Evolutionary conservation across 2,888 invertebrate genomes (phyloP), one percentile per base, ranked within the genome.

Genomic region (Podabrus alpinus): DNA sequence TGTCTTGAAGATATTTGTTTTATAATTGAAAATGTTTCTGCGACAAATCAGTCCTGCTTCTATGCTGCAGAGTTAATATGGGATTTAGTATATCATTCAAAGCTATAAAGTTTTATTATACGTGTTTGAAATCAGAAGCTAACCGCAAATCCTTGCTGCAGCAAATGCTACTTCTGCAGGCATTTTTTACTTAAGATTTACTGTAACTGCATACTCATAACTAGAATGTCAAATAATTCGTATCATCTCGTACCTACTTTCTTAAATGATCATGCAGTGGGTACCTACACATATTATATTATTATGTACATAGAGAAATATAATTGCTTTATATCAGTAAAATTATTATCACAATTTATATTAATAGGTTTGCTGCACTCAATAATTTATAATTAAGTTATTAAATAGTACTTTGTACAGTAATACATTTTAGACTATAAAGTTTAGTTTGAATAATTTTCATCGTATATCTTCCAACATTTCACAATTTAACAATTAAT

Each of bases 121-220:
- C 72, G 45, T 62, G 68, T 62, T 62, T 60, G 61, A 71, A 71
- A 71, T 24, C 15, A 59, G 29, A 59, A 59, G 67, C 66, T 15
- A 71, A 66, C 68, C 62, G 11, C 71, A 71, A 71, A 71, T 71
- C 71, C 60, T 45, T n/a, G n/a, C 67, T 17, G 13, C 19, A 66
- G 66, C 16, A 17, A 59, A 66, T 62, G n/a, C 70, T 29, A 71
- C 67, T 66, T 67, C 67, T 71, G 71, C 71, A 71, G 71, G 59
- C 21, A 71, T 67, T 71, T 67, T 67, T 60, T 59, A 71, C 25
- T 24, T 10, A 59, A 66, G 60, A 60, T 60, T 71, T 25, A 71
- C 59, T 17, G 59, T 67, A 19, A 17, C 10, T 62, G 19, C 62
- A 62, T 19, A 62, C 19, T 13, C n/a, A 19, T 17, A 64, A 15